These are phyloP conservation scores for Achlya flavicornis DNA, from an alignment of 2,888 invertebrate species.

Conservation along the genomic window DNA sequence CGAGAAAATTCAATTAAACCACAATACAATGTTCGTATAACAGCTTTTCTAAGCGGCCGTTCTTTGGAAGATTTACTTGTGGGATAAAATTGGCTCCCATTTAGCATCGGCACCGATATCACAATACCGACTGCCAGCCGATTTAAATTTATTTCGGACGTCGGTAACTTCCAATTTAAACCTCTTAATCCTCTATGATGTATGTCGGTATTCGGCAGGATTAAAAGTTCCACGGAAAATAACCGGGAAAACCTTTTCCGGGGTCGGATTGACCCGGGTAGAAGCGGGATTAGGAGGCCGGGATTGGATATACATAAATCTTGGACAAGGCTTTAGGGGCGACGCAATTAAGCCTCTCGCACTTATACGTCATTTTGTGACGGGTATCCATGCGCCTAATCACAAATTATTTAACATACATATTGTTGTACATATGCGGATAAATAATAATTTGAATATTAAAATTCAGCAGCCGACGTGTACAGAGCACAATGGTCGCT, in stretches of 20 bases:
- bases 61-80: constrained; percentile 70
- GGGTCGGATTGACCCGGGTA: constrained; percentile 82
- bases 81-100: constrained; percentile 78
- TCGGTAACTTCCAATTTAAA: constrained; percentile 85
- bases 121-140: constrained; percentile 82
- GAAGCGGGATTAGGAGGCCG: constrained; percentile 79
- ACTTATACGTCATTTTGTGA: constrained; percentile 80
- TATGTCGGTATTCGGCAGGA: constrained; percentile 83
- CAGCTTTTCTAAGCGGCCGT: constrained; percentile 54
- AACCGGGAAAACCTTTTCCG: constrained; percentile 84
- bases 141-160: constrained; percentile 84
- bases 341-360: constrained; percentile 78
- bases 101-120: constrained; percentile 80
- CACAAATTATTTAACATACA: constrained; percentile 47
- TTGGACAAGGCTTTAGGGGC: constrained; percentile 76
- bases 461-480: constrained; percentile 75
- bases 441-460: constrained; percentile 76
- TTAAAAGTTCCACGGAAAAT: constrained; percentile 84
- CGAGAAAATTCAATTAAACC: constrained; percentile 22
- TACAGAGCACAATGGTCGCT: constrained; percentile 71
- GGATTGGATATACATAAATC: constrained; percentile 84
- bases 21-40: constrained; percentile 33
- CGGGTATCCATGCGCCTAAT: constrained; percentile 60
- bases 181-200: constrained; percentile 84
- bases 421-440: constrained; percentile 38